phyloP scores from a whole-genome alignment of 2,888 invertebrate species.

The Chymomyza caudatula region DNA sequence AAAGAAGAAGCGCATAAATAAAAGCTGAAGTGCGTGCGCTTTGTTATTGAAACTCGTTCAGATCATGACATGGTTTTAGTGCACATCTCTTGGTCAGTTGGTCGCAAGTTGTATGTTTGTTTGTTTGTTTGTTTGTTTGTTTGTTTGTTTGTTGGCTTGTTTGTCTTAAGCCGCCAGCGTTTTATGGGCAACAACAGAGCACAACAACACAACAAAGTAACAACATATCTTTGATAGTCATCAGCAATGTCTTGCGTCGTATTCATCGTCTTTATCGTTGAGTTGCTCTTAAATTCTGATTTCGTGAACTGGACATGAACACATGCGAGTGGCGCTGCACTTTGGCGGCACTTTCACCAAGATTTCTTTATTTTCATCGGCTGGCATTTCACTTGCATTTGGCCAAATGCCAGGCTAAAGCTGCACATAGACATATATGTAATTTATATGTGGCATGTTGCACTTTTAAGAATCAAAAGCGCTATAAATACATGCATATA shows the following conservation, averaged over 20 bases:
- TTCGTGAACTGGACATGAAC: conserved; percentile 61
- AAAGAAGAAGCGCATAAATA: conserved; percentile 53
- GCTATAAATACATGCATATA: neutral
- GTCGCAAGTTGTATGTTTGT: conserved; percentile 13
- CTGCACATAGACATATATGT: conserved; percentile 22
- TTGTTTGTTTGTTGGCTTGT: conserved; percentile 40
- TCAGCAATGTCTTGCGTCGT: conserved; percentile 42
- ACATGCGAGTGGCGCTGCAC: conserved; percentile 36
- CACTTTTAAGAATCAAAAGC: conserved; percentile 45
- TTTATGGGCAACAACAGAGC: conserved; percentile 63
- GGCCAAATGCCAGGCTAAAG: neutral
- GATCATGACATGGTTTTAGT: conserved; percentile 42
- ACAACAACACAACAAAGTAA: conserved; percentile 25
- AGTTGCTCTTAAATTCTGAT: conserved; percentile 63
- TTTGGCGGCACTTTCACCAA: conserved; percentile 68
- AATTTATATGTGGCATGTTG: conserved; percentile 68
- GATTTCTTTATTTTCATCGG: conserved; percentile 57
- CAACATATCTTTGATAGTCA: conserved; percentile 63
- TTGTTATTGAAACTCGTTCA: conserved; percentile 70
- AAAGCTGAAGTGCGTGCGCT: conserved; percentile 67
- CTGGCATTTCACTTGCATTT: conserved; percentile 45
- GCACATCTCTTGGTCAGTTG: neutral
- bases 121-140: conserved; percentile 33
- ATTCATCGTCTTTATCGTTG: conserved; percentile 23
- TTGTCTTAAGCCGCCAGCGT: conserved; percentile 40